Conservation (phyloP, 2,888 invertebrate genomes). For the Eupeodes luniger region DNA sequence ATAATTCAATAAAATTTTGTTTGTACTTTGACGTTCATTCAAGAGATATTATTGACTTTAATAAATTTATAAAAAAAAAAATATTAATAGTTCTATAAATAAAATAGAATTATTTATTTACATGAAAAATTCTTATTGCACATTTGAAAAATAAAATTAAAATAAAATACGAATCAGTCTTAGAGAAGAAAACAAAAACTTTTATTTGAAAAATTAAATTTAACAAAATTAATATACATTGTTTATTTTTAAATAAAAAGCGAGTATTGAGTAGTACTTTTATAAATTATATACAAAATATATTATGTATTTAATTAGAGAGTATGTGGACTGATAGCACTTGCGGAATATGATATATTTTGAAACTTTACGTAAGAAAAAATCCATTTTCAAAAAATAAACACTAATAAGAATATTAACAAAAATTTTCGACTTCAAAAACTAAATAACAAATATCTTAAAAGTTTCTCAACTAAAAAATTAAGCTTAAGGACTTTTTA, state of each 20-base stretch:
- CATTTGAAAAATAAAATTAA: conserved; percentile 4
- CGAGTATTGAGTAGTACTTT: conserved; percentile 20
- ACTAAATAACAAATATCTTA: too few relatives aligned
- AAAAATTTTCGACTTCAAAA: too few relatives aligned
- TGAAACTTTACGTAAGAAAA: not conserved
- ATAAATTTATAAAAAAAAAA: conserved; percentile 17
- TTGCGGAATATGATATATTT: not conserved
- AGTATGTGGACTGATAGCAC: conserved; percentile 16
- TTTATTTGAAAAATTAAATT: not conserved
- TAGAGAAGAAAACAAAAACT: not conserved
- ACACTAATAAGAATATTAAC: not conserved
- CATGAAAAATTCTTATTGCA: conserved; percentile 54
- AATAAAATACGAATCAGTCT: conserved; percentile 58
- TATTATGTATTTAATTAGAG: not conserved
- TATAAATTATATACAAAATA: conserved; percentile 18
- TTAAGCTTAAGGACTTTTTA: too few relatives aligned
- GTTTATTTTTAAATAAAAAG: not conserved
- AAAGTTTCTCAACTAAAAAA: too few relatives aligned
- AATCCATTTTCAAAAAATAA: not conserved
- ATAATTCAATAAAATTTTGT: conserved; percentile 43
- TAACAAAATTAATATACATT: not conserved
- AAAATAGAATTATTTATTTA: conserved; percentile 34
- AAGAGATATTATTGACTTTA: conserved; percentile 54
- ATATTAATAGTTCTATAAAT: not conserved
- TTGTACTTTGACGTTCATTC: conserved; percentile 70